phyloP scores from a whole-genome alignment of 2,113 vertebrate species.

The Scomber colias region DNA sequence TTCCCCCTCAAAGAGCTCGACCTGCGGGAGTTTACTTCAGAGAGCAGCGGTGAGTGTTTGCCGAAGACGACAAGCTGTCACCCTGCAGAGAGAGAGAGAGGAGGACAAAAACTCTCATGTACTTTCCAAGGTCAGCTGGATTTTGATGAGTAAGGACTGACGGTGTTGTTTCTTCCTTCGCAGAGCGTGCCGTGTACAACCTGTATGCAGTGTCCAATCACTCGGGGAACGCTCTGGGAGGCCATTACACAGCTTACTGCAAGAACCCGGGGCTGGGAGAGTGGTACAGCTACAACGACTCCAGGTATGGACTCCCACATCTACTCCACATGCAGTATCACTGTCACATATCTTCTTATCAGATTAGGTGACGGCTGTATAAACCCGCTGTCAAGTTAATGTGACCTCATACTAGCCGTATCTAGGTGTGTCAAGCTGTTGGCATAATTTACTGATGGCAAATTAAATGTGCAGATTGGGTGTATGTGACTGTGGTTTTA shows the following conservation, averaged over 20 bases:
- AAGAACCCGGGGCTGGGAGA: conserved; percentile 90
- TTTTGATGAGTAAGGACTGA: neutral
- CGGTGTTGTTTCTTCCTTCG: conserved; percentile 5
- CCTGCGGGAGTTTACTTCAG: conserved; percentile 91
- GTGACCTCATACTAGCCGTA: neutral
- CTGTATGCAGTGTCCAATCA: conserved; percentile 97
- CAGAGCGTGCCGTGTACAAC: conserved; percentile 93
- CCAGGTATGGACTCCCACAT: conserved; percentile 85
- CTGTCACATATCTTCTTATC: conserved; percentile 4
- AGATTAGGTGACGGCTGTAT: neutral
- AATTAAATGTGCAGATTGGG: neutral
- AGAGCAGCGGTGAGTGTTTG: conserved; percentile 89
- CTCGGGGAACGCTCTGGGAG: conserved; percentile 94
- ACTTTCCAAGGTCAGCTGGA: neutral
- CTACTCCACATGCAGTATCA: neutral
- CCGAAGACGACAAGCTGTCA: neutral
- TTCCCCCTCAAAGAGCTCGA: conserved; percentile 96
- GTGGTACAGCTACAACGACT: conserved; percentile 96
- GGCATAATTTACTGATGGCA: neutral
- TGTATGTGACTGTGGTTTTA: too few relatives aligned
- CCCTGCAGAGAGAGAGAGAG: neutral
- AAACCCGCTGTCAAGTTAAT: conserved; percentile 15
- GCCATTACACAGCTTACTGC: conserved; percentile 98
- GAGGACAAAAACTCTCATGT: neutral
- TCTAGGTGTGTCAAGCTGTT: neutral